phyloP scores from a whole-genome alignment of 2,113 vertebrate genomes.

The Anhinga rufa region DNA sequence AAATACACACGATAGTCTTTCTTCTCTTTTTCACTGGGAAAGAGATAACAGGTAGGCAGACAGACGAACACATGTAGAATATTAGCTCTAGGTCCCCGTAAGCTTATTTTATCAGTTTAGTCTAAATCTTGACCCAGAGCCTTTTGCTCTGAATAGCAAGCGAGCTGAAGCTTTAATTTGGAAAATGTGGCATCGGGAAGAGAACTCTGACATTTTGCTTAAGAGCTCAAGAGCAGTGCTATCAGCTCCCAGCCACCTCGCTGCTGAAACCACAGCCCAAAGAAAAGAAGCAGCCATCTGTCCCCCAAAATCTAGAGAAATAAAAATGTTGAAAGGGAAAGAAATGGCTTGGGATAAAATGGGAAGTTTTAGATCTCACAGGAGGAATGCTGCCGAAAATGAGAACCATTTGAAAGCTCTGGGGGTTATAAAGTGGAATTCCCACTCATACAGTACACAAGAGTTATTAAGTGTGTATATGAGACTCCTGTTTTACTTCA shows the following conservation, averaged over 20 bases:
- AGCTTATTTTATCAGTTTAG: conserved; percentile 55
- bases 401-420: conserved; percentile 75
- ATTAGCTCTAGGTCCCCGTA: conserved; percentile 14
- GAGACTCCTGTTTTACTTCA: conserved; percentile 81
- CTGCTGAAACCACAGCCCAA: conserved; percentile 31
- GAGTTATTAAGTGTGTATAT: conserved; percentile 80
- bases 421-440: conserved; percentile 76
- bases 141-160: background rate
- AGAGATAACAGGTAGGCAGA: conserved; percentile 34
- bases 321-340: conserved; percentile 42
- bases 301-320: background rate
- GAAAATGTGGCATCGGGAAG: conserved; percentile 40
- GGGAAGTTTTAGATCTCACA: conserved; percentile 64
- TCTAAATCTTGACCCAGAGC: background rate
- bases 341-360: conserved; percentile 36
- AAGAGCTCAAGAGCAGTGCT: background rate
- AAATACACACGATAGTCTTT: background rate
- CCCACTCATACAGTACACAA: conserved; percentile 75
- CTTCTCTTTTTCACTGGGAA: background rate
- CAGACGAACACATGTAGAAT: conserved; percentile 28
- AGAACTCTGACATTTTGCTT: conserved; percentile 20
- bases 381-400: conserved; percentile 72
- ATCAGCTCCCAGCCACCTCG: background rate
- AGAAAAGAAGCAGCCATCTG: background rate
- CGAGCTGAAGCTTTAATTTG: background rate